Evolutionary conservation across 2,113 vertebrate genomes (phyloP).

Genomic region (Procapra przewalskii): DNA sequence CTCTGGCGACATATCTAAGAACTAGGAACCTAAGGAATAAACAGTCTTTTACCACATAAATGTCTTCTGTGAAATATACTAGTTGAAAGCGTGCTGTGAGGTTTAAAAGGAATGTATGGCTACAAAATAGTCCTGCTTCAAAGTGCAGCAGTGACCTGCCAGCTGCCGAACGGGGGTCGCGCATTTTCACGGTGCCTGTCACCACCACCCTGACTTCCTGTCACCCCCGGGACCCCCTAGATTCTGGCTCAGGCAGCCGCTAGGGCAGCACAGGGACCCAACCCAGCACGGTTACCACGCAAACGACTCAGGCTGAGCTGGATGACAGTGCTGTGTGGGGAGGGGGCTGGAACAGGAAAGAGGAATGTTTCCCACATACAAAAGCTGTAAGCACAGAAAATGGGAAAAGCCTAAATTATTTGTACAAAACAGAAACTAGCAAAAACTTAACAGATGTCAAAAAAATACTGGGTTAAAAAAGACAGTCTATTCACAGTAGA

Average conservation of each 20-base stretch:
- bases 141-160: too few relatives aligned
- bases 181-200: not conserved
- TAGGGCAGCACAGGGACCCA: not conserved
- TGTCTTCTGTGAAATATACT: too few relatives aligned
- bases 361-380: constrained; percentile 22
- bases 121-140: too few relatives aligned
- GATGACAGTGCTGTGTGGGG: not conserved
- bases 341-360: not conserved
- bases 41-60: too few relatives aligned
- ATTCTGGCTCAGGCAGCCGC: not conserved
- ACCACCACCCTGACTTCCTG: not conserved
- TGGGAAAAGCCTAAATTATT: constrained; percentile 11
- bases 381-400: constrained; percentile 35
- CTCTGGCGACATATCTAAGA: not conserved
- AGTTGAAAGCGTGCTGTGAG: too few relatives aligned
- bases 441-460: constrained; percentile 46
- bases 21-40: not conserved
- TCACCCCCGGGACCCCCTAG: not conserved
- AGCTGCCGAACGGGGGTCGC: not conserved
- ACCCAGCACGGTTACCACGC: not conserved
- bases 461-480: not conserved
- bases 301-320: not conserved
- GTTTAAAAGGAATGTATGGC: too few relatives aligned
- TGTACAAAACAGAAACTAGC: constrained; percentile 10
- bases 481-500: constrained; percentile 11